Evolutionary conservation across 1,140 invertebrate species (phyloP).

Genomic region (Pantala flavescens): DNA sequence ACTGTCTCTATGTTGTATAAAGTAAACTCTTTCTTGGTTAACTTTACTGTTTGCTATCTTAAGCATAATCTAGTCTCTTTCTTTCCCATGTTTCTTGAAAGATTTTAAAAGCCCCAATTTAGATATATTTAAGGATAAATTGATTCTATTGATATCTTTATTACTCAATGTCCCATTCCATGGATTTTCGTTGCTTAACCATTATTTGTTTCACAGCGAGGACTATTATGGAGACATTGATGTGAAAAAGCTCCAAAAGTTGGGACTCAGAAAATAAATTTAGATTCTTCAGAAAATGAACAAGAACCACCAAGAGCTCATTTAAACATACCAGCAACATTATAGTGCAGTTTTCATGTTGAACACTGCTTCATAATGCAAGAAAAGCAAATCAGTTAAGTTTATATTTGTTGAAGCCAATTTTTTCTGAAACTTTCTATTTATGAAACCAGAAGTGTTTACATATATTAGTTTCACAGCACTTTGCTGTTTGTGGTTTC

Average conservation of each 20-base stretch:
- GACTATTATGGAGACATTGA: conserved; percentile 77
- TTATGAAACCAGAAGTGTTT: neutral
- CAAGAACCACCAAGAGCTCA: neutral
- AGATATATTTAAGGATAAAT: no score
- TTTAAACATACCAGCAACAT: neutral
- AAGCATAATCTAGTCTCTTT: no score
- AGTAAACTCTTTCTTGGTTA: no score
- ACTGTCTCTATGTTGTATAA: no score
- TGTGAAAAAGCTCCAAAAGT: conserved; percentile 64
- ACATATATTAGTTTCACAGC: no score
- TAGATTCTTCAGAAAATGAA: neutral
- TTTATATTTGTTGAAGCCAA: neutral
- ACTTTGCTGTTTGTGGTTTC: no score
- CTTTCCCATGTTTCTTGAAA: no score
- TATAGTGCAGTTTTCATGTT: neutral
- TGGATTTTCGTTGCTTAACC: neutral
- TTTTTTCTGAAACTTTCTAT: neutral
- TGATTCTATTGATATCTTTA: neutral
- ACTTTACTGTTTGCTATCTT: no score
- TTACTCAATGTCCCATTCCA: neutral
- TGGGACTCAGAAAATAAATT: conserved; percentile 36
- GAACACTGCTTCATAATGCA: neutral
- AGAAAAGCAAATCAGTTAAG: neutral
- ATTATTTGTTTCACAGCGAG: conserved; percentile 48
- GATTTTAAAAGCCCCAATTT: no score